A percentile compares a stretch with the other conserved stretches of the same genome.
Conservation (phyloP, 2,113 vertebrate genomes). For the Anoplopoma fimbria region DNA sequence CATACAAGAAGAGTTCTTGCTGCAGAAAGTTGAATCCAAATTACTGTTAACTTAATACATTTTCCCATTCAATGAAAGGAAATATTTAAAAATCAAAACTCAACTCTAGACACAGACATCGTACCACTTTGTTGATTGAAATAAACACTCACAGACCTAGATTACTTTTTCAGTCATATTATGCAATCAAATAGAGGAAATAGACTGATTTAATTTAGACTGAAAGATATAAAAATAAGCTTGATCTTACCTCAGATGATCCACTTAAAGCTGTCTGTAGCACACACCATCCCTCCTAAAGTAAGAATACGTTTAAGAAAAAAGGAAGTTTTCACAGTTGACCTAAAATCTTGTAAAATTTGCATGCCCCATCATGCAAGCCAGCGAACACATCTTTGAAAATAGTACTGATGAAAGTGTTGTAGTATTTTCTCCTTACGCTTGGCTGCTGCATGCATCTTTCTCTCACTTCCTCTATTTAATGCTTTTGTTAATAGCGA, state of each 20-base stretch:
- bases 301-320: conserved; percentile 10
- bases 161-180: not conserved
- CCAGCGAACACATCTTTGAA: not conserved
- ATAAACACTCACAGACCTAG: not conserved
- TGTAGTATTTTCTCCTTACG: not conserved
- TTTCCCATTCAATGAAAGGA: not conserved
- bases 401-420: not conserved
- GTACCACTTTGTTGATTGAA: not conserved
- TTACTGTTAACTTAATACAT: not conserved
- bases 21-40: not conserved
- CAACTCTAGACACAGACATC: not conserved
- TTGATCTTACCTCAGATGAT: conserved; percentile 48
- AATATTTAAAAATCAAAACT: not conserved
- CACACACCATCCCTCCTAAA: not conserved
- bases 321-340: conserved; percentile 40
- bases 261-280: fast-evolving
- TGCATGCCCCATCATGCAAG: conserved; percentile 45
- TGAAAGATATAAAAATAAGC: not conserved
- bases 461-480: conserved; percentile 59
- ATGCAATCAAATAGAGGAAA: not conserved
- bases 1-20: not conserved
- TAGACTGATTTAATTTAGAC: not conserved
- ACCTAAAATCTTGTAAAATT: conserved; percentile 34
- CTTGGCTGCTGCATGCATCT: not conserved
- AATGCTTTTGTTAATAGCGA: not conserved